A percentile compares a stretch with the other conserved stretches of the same genome.
Evolutionary conservation across 2,888 invertebrate genomes (phyloP).

Genomic region (Pachycephus smyrnensis): DNA sequence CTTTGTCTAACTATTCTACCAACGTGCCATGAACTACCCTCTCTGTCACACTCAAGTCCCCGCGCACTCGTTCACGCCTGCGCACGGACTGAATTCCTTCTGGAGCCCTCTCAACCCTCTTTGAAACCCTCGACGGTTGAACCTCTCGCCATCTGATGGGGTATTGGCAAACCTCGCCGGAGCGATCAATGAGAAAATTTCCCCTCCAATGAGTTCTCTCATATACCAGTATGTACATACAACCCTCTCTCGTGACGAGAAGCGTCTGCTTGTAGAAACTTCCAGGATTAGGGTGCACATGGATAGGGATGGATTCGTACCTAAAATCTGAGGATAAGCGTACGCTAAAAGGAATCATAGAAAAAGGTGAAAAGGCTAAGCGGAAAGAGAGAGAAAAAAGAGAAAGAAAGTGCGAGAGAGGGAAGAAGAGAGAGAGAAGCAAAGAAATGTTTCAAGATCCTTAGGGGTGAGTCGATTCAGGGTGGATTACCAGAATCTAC

Average conservation of each 20-base stretch:
- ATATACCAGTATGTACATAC: neutral
- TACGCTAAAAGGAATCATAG: neutral
- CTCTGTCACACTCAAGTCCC: neutral
- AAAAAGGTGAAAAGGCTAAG: neutral
- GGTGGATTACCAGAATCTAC: neutral
- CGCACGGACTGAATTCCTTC: neutral
- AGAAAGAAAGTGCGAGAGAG: slow-evolving; percentile 7
- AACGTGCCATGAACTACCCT: neutral
- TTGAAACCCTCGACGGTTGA: neutral
- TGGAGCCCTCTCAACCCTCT: neutral
- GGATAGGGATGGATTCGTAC: neutral
- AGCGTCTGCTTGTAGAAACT: neutral
- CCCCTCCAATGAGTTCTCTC: neutral
- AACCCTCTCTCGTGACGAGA: neutral
- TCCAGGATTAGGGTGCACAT: neutral
- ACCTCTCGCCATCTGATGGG: slow-evolving; percentile 39
- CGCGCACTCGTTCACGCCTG: neutral
- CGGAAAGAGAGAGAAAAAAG: slow-evolving; percentile 25
- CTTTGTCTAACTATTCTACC: neutral
- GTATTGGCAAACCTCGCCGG: slow-evolving; percentile 35
- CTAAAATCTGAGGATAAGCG: neutral
- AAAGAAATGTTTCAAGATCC: neutral
- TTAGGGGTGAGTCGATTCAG: neutral
- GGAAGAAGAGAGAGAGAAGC: neutral
- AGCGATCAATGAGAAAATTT: slow-evolving; percentile 38